Conservation (phyloP, 2,113 vertebrate genomes). For the Hypanus sabinus region DNA sequence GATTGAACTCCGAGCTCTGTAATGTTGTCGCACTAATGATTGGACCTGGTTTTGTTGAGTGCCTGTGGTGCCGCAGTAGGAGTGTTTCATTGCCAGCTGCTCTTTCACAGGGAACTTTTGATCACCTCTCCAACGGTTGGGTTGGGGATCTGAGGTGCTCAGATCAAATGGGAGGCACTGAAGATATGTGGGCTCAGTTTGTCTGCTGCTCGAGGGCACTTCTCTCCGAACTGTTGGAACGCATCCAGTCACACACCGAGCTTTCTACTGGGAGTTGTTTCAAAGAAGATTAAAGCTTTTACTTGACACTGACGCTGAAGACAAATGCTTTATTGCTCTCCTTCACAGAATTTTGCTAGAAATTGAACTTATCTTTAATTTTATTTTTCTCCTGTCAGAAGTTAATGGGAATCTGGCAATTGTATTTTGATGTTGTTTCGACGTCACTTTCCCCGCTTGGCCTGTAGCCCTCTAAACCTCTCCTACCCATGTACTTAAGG, state of each 20-base stretch:
- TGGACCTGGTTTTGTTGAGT: background rate
- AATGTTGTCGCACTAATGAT: background rate
- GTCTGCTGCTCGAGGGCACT: background rate
- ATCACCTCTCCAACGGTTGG: background rate
- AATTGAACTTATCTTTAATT: background rate
- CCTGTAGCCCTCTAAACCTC: no score
- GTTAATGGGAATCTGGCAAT: no score
- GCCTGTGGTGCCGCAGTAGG: no score
- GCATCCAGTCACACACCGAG: background rate
- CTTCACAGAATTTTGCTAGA: background rate
- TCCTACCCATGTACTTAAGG: no score
- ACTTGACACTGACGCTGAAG: no score
- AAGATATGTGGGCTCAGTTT: background rate
- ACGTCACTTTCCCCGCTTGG: background rate
- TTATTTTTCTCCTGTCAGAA: background rate
- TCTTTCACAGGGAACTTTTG: background rate
- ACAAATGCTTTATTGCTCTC: background rate
- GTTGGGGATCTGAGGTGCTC: background rate
- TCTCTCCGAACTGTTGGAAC: background rate
- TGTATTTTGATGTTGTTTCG: background rate
- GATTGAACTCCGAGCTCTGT: no score
- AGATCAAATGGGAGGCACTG: background rate
- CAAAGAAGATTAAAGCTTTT: background rate
- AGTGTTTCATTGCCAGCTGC: background rate
- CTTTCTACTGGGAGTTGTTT: background rate